phyloP scores from a whole-genome alignment of 2,888 invertebrate species.

The Dryomyza anilis region DNA sequence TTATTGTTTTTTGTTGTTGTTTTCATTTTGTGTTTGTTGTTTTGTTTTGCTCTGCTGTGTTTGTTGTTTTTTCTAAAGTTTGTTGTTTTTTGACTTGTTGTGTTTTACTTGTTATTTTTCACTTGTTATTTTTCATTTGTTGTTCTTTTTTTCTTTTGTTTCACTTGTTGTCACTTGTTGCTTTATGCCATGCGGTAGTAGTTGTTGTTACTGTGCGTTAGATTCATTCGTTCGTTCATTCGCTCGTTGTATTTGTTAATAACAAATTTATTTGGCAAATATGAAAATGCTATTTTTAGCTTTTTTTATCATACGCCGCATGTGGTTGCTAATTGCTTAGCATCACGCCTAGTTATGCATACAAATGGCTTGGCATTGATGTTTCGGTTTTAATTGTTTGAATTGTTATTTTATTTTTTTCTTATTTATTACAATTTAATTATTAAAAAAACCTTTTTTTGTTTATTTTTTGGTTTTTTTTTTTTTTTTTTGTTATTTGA shows the following conservation, averaged over 20 bases:
- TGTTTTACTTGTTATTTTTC: not conserved
- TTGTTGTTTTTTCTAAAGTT: not conserved
- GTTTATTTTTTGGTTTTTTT: too few species aligned
- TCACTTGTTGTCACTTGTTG: not conserved
- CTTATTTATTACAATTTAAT: not conserved
- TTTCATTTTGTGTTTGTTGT: not conserved
- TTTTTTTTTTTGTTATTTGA: too few species aligned
- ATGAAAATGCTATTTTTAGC: not conserved
- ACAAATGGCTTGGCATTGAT: not conserved
- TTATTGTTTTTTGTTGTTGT: not conserved
- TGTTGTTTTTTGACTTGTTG: not conserved
- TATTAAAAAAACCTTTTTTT: too few species aligned
- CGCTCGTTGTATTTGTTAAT: not conserved
- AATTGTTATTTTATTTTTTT: not conserved
- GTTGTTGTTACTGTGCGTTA: not conserved
- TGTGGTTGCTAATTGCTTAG: not conserved
- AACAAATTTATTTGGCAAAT: not conserved
- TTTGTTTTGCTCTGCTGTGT: not conserved
- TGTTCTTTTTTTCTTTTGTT: not conserved
- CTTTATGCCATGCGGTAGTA: not conserved
- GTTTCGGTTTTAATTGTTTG: not conserved
- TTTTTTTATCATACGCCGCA: not conserved
- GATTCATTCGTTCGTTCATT: not conserved
- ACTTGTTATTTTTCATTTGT: not conserved
- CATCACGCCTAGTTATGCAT: too few species aligned